phyloP scores from a whole-genome alignment of 2,888 invertebrate species.

The Spodoptera littoralis region DNA sequence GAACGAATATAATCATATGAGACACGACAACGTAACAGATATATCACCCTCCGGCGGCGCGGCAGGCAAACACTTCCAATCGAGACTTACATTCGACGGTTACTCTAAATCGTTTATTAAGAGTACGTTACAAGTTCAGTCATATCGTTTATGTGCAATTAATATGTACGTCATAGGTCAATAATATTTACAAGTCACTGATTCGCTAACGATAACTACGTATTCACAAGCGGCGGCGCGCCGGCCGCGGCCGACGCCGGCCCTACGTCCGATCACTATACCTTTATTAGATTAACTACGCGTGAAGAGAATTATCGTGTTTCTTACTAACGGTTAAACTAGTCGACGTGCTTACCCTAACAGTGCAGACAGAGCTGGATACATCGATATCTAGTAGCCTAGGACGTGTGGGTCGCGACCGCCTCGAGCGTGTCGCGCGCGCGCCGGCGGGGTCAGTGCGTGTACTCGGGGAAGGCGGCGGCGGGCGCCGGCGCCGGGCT shows the following conservation, averaged over 20 bases:
- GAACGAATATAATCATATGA: constrained; percentile 75
- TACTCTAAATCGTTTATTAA: constrained; percentile 72
- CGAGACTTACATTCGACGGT: constrained; percentile 77
- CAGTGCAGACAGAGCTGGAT: constrained; percentile 71
- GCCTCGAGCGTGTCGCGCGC: constrained; percentile 55
- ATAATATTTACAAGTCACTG: constrained; percentile 82
- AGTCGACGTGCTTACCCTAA: constrained; percentile 75
- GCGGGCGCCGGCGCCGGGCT: constrained; percentile 84
- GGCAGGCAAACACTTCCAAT: constrained; percentile 68
- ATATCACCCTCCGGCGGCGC: constrained; percentile 67
- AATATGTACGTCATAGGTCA: constrained; percentile 66
- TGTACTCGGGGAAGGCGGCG: constrained; percentile 67
- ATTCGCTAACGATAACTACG: constrained; percentile 76
- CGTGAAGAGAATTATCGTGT: constrained; percentile 78
- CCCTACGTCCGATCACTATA: constrained; percentile 69
- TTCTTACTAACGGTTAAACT: constrained; percentile 77
- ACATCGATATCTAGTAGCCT: constrained; percentile 61
- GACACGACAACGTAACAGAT: constrained; percentile 71
- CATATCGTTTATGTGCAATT: constrained; percentile 83
- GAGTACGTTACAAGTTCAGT: constrained; percentile 77
- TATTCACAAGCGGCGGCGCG: constrained; percentile 74
- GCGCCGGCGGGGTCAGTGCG: constrained; percentile 70
- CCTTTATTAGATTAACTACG: constrained; percentile 72
- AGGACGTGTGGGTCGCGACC: constrained; percentile 34
- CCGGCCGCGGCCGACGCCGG: constrained; percentile 55